phyloP scores from a whole-genome alignment of 2,797 vertebrate genomes.

The Cyprinella venusta region DNA sequence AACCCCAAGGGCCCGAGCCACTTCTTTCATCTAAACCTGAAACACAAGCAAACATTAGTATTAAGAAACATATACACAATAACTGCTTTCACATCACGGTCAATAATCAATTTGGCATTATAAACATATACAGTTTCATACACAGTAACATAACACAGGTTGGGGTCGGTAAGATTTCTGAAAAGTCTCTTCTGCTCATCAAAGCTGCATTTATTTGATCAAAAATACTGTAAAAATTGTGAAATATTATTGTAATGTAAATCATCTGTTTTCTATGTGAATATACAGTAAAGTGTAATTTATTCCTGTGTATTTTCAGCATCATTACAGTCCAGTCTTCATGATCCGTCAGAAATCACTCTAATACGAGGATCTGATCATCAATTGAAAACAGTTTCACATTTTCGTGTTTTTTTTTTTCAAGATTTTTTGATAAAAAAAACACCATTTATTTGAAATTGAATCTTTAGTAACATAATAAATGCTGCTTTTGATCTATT shows the following conservation, averaged over 20 bases:
- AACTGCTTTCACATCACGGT: background rate
- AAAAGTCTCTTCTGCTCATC: background rate
- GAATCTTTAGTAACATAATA: too few relatives aligned
- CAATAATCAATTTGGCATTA: background rate
- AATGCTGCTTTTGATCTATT: too few relatives aligned
- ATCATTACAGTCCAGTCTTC: background rate
- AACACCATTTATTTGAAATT: too few relatives aligned
- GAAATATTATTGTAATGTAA: background rate
- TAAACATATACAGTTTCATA: fast-evolving
- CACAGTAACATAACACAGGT: background rate
- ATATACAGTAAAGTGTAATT: background rate
- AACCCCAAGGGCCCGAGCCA: conserved; percentile 86
- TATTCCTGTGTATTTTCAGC: background rate
- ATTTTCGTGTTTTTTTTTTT: background rate
- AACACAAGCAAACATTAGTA: conserved; percentile 34
- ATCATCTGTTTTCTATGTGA: background rate
- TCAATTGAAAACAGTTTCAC: background rate
- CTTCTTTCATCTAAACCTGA: conserved; percentile 90
- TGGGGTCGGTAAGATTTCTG: too few relatives aligned
- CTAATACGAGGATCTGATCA: background rate
- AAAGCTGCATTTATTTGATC: background rate
- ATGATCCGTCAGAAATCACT: background rate
- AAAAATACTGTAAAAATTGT: background rate
- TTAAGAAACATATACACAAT: background rate
- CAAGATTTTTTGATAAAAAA: too few relatives aligned